These are phyloP conservation scores for Ctenochaetus hawaiiensis DNA, from an alignment of 2,797 vertebrate species.

Conservation along the genomic window DNA sequence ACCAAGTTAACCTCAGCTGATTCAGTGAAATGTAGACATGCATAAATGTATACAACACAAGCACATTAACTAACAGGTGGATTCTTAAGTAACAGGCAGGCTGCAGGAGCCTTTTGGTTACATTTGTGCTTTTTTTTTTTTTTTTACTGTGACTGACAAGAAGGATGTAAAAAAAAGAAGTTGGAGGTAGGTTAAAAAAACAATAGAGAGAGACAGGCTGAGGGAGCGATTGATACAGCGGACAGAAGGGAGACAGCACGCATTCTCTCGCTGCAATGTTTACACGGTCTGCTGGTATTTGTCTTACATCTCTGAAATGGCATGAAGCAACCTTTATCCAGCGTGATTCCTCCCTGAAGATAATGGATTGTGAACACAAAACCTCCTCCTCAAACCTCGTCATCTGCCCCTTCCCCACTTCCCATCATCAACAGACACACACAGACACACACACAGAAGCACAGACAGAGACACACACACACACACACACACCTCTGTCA, in stretches of 20 bases:
- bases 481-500: slow-evolving; percentile 71
- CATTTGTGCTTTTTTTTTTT: background rate
- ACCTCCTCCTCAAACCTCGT: slow-evolving; percentile 62
- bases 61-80: background rate
- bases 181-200: slow-evolving; percentile 38
- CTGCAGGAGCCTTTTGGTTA: slow-evolving; percentile 13
- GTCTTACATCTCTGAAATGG: slow-evolving; percentile 78
- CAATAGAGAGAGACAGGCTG: slow-evolving; percentile 38
- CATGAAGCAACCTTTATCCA: slow-evolving; percentile 79
- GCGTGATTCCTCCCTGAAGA: slow-evolving; percentile 68
- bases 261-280: slow-evolving; percentile 65
- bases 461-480: background rate
- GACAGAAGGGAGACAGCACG: slow-evolving; percentile 62
- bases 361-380: slow-evolving; percentile 80
- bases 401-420: slow-evolving; percentile 61
- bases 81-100: slow-evolving; percentile 19
- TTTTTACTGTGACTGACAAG: slow-evolving; percentile 24
- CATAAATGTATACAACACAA: slow-evolving; percentile 32
- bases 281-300: slow-evolving; percentile 78
- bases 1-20: slow-evolving; percentile 52
- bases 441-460: background rate
- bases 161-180: slow-evolving; percentile 22
- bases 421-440: slow-evolving; percentile 51
- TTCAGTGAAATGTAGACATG: slow-evolving; percentile 43
- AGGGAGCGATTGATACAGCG: slow-evolving; percentile 63